Conservation (phyloP, 1,140 invertebrate species). For the Meloidogyne hapla region DNA sequence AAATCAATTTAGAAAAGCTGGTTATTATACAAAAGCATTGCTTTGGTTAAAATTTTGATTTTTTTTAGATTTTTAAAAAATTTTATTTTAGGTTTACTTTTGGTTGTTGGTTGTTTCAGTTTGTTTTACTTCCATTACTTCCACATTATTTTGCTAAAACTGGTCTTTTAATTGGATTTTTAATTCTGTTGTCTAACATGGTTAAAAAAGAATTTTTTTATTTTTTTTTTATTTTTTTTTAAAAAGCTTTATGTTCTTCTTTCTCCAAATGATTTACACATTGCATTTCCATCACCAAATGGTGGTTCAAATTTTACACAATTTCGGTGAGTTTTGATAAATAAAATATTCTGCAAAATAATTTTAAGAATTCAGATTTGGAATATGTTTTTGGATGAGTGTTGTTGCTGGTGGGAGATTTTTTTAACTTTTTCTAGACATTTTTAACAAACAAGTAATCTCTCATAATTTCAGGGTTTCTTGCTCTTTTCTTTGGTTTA, state of each 20-base stretch:
- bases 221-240: background rate
- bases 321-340: background rate
- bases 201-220: constrained; percentile 46
- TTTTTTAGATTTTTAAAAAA: constrained; percentile 14
- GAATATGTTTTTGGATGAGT: constrained; percentile 57
- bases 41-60: constrained; percentile 66
- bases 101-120: constrained; percentile 47
- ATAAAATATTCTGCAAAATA: constrained; percentile 25
- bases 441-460: too few relatives aligned
- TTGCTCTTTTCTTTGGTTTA: constrained; percentile 49
- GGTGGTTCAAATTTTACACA: constrained; percentile 10
- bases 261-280: constrained; percentile 39
- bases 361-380: constrained; percentile 41
- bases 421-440: background rate
- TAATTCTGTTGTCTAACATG: constrained; percentile 49
- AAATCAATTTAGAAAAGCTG: constrained; percentile 84
- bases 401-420: constrained; percentile 52
- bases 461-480: constrained; percentile 58
- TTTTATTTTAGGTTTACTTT: constrained; percentile 43
- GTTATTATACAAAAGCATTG: constrained; percentile 85
- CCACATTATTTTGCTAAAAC: constrained; percentile 57
- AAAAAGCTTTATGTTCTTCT: constrained; percentile 27
- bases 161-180: constrained; percentile 54
- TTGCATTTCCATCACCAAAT: constrained; percentile 47
- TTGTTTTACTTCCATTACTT: constrained; percentile 47